Evolutionary conservation across 2,113 vertebrate genomes (phyloP), one percentile per base, ranked within the genome.

Genomic region (Lasiurus borealis): DNA sequence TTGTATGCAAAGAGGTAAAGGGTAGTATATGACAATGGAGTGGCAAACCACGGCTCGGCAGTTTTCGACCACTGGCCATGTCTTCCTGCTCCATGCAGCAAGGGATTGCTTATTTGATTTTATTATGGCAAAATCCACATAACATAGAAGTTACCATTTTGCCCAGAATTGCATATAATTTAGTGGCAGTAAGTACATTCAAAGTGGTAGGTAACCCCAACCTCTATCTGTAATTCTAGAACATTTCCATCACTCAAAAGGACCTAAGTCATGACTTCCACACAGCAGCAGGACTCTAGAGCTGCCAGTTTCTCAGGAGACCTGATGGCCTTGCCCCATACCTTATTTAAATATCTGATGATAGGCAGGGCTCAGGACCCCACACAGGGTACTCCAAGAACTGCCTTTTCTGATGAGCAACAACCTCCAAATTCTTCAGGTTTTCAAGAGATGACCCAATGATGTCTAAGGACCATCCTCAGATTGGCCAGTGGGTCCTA

Each of bases 101-200:
- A 46, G 52, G 34, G 23, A 16, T n/a, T 68, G 9, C 50, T 81
- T 48, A 36, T 34, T 50, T 75, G 9, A n/a, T 7, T 40, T 64
- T 40, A 83, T 71, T 66, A 48, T 96, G 34, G 14, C 14, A 81
- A 92, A 85, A 36, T 40, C 72, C 50, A 85, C 2, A 13, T 34
- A 76, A n/a, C 54, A 7, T 89, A 25, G 86, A 76, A 86, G 62
- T 83, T 36, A 64, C 54, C 31, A 21, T 73, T 89, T 93, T 81
- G 93, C 34, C 27, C 21, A 86, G 36, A 92, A 77, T 16, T 87
- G 25, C 40, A 5, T 54, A 62, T 18, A 72, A 0, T 62, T 68
- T 25, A 72, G 4, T 75, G 54, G 62, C 46, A 27, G 48, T 72
- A 54, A 81, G 34, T 52, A 64, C 34, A 34, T 73, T 83, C n/a